Conservation (phyloP, 2,113 vertebrate genomes). For the Leucosticte australis region DNA sequence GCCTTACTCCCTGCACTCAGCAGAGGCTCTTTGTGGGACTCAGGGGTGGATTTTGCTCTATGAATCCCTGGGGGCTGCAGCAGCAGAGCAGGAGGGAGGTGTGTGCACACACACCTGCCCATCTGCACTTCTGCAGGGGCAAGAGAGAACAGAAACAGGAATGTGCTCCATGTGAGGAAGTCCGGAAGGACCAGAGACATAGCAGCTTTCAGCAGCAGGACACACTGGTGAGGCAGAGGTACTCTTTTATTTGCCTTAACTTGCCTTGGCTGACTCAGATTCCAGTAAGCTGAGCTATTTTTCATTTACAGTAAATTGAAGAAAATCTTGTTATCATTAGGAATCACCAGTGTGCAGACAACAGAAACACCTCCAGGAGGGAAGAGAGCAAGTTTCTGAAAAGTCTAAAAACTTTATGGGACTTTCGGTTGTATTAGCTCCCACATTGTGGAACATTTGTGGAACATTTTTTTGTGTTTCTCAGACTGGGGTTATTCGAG, state of each 20-base stretch:
- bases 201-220: slow-evolving; percentile 19
- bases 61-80: not conserved
- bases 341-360: slow-evolving; percentile 4
- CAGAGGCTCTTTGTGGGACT: not conserved
- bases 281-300: slow-evolving; percentile 49
- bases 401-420: not conserved
- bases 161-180: slow-evolving; percentile 27
- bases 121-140: not conserved
- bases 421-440: not conserved
- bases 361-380: slow-evolving; percentile 36
- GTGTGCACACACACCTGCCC: not conserved
- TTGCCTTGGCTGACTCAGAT: slow-evolving; percentile 62
- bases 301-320: slow-evolving; percentile 55
- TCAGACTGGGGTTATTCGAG: not conserved
- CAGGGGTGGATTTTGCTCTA: accelerated
- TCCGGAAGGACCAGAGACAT: slow-evolving; percentile 35
- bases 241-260: slow-evolving; percentile 44
- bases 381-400: not conserved
- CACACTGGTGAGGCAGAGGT: slow-evolving; percentile 7
- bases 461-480: not conserved
- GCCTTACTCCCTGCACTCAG: not conserved
- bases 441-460: not conserved
- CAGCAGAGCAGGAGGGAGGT: not conserved
- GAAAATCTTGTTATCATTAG: slow-evolving; percentile 32
- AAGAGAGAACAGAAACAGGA: slow-evolving; percentile 58